A percentile compares a stretch with the other conserved stretches of the same genome.
phyloP scores from a whole-genome alignment of 2,888 invertebrate species.

The Ormyrus pomaceus region DNA sequence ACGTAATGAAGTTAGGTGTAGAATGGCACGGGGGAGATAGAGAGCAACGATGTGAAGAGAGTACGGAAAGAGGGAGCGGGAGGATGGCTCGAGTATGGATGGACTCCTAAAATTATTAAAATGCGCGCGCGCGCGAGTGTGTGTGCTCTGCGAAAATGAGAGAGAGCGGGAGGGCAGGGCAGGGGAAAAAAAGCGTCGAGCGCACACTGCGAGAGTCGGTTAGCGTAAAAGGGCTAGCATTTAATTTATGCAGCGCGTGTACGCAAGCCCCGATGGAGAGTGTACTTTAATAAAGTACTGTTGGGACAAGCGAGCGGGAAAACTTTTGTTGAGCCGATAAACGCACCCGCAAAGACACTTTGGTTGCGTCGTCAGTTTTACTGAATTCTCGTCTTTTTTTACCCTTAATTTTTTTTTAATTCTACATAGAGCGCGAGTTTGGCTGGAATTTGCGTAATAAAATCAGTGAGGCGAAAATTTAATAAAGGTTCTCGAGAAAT shows the following conservation, averaged over 20 bases:
- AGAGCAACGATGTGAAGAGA: slow-evolving; percentile 1
- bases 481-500: no score
- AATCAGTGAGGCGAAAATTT: no score
- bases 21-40: slow-evolving; percentile 55
- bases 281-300: slow-evolving; percentile 41
- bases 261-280: background rate
- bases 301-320: slow-evolving; percentile 7
- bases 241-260: slow-evolving; percentile 38
- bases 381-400: no score
- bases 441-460: no score
- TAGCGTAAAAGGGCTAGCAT: slow-evolving; percentile 47
- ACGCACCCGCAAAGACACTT: background rate
- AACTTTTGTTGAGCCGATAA: slow-evolving; percentile 41
- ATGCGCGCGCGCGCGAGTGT: slow-evolving; percentile 21
- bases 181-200: background rate
- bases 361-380: no score
- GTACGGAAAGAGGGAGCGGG: background rate
- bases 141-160: slow-evolving; percentile 49
- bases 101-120: slow-evolving; percentile 53
- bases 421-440: no score
- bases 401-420: no score
- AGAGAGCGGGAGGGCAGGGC: background rate
- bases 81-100: slow-evolving; percentile 2
- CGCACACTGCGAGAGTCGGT: slow-evolving; percentile 37
- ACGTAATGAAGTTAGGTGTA: slow-evolving; percentile 72